Evolutionary conservation across 2,797 vertebrate species (phyloP), one percentile per base, ranked within the genome.

Genomic region (Phoebastria nigripes): DNA sequence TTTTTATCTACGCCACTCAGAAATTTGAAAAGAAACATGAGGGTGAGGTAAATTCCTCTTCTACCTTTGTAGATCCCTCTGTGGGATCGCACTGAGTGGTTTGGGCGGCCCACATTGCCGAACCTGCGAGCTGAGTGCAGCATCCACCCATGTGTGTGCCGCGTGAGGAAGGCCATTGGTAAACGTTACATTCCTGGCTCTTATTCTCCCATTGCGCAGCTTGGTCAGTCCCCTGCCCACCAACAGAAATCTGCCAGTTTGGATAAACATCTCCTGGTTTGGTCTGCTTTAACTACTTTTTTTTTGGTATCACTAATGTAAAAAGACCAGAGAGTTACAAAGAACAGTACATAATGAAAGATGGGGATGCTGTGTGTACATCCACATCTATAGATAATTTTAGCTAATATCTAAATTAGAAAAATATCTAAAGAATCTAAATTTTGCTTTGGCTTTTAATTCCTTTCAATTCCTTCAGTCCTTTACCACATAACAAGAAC

Each of bases 371-470:
- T 81, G 21, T 46, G 14, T 20, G 26, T 41, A n/a, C 19, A 29
- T 29, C 28, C 59, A 58, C 17, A 56, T 29, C 51, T 63, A 28
- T 15, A 56, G 4, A 28, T 44, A 62, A 67, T 94, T 82, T 84
- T 67, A 86, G 73, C 69, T 71, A 69, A 56, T 51, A 82, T 46
- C 46, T 63, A 91, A 79, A 66, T 78, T 81, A 72, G 42, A 16
- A 77, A 94, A 90, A 63, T 90, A 91, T 78, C 70, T 87, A 41
- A 47, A 88, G 74, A 44, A 56, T 87, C 63, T 93, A 74, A 81
- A 71, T 89, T 94, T 95, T 78, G 15, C 67, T 70, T 92, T 89
- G n/a, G n/a, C 33, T 89, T 97, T 59, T 87, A 70, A 47, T 69
- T 77, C 17, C 14, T 93, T 88, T 61, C 8, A 54, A 15, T 59